Evolutionary conservation across 1,140 invertebrate genomes (phyloP).

Genomic region (Nasonia giraulti): DNA sequence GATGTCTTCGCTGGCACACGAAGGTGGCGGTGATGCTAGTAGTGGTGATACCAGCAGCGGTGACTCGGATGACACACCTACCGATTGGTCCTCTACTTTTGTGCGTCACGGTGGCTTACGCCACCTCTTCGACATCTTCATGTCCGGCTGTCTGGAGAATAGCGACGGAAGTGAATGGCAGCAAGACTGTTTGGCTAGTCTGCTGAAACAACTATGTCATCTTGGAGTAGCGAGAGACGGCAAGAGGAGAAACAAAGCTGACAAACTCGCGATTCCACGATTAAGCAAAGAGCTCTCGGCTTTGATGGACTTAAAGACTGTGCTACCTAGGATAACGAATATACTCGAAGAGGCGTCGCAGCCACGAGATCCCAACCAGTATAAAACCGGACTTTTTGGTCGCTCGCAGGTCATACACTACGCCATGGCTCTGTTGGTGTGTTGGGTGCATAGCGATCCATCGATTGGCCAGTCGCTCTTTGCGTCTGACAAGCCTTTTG

Average conservation of each 20-base stretch:
- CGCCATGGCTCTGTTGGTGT: conserved; percentile 86
- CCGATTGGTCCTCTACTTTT: conserved; percentile 84
- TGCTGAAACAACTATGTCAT: conserved; percentile 89
- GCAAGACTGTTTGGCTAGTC: conserved; percentile 92
- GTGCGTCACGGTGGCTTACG: conserved; percentile 89
- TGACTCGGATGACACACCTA: conserved; percentile 63
- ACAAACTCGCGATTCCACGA: conserved; percentile 80
- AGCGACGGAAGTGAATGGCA: conserved; percentile 91
- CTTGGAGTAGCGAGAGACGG: conserved; percentile 82
- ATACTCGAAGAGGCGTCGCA: conserved; percentile 90
- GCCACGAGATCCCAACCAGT: conserved; percentile 85
- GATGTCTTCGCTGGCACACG: conserved; percentile 58
- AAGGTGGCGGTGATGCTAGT: conserved; percentile 66
- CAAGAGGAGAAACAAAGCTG: conserved; percentile 72
- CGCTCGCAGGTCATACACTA: conserved; percentile 89
- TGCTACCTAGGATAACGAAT: conserved; percentile 87
- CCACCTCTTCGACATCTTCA: conserved; percentile 93
- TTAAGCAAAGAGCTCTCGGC: conserved; percentile 84
- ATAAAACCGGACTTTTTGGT: conserved; percentile 92
- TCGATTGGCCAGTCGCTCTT: conserved; percentile 80
- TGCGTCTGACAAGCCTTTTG: conserved; percentile 78
- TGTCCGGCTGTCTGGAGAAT: conserved; percentile 82
- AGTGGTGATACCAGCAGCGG: conserved; percentile 55
- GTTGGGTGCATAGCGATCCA: conserved; percentile 87
- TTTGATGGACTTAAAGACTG: conserved; percentile 88